A percentile compares a stretch with the other conserved stretches of the same genome.
Conservation (phyloP, 2,113 vertebrate species). For the Typhlomys cinereus region DNA sequence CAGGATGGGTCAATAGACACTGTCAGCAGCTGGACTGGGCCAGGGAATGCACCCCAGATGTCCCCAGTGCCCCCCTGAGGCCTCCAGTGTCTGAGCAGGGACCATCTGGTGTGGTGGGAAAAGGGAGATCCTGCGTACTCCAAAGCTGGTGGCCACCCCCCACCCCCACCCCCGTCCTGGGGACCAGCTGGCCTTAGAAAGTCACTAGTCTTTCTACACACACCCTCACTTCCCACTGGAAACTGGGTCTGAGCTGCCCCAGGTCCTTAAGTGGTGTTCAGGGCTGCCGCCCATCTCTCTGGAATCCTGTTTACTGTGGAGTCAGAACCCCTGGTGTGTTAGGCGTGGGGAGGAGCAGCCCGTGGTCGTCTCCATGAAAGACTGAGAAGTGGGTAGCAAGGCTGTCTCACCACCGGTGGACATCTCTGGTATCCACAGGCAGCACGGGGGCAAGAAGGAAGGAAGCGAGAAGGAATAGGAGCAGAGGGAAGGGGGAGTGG, state of each 20-base stretch:
- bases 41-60: slow-evolving; percentile 23
- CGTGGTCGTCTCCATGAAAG: background rate
- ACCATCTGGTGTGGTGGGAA: slow-evolving; percentile 49
- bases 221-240: background rate
- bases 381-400: background rate
- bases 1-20: slow-evolving; percentile 48
- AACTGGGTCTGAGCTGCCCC: background rate
- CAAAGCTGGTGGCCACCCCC: background rate
- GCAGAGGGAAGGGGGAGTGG: background rate
- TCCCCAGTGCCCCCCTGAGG: slow-evolving; percentile 8
- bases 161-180: background rate
- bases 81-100: slow-evolving; percentile 21
- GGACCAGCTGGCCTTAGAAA: background rate
- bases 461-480: background rate
- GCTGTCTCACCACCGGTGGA: background rate
- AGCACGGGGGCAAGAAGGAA: background rate
- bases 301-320: background rate
- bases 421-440: background rate
- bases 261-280: background rate
- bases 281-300: background rate
- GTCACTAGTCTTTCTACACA: background rate
- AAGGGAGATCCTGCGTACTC: background rate
- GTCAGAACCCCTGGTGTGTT: background rate
- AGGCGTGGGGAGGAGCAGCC: background rate
- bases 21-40: slow-evolving; percentile 10